Conservation (phyloP, 1,140 invertebrate species). For the Lordiphosa stackelbergi region DNA sequence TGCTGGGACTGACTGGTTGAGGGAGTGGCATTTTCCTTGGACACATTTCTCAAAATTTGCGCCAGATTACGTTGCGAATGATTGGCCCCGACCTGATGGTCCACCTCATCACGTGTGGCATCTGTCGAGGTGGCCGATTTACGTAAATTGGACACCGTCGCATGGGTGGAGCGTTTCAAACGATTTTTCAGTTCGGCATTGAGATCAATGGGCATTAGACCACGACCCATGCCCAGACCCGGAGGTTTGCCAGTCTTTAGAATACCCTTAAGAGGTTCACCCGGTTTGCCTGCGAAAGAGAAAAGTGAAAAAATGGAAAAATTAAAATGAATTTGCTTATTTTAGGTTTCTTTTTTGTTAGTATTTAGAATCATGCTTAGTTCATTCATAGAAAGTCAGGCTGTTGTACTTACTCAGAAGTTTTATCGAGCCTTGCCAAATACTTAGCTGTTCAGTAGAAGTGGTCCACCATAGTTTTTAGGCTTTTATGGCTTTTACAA, state of each 20-base stretch:
- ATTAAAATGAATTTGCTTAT: background rate
- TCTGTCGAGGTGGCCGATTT: conserved; percentile 68
- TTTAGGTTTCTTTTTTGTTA: background rate
- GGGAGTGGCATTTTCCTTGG: conserved; percentile 58
- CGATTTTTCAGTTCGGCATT: conserved; percentile 74
- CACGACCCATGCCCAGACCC: conserved; percentile 46
- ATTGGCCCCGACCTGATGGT: conserved; percentile 21
- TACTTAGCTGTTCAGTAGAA: no score
- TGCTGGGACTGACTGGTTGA: conserved; percentile 29
- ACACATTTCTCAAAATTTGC: conserved; percentile 56
- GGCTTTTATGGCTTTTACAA: no score
- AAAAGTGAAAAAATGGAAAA: background rate
- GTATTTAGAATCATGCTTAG: background rate
- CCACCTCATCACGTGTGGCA: conserved; percentile 44
- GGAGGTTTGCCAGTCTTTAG: conserved; percentile 77
- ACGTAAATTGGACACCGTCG: conserved; percentile 66
- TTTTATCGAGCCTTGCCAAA: no score
- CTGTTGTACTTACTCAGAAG: conserved; percentile 30
- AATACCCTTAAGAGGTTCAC: conserved; percentile 74
- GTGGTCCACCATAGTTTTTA: no score
- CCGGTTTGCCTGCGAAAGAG: conserved; percentile 22
- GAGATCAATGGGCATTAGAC: conserved; percentile 70
- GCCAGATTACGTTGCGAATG: conserved; percentile 54
- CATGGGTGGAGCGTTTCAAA: conserved; percentile 68
- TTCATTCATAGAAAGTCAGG: background rate